Evolutionary conservation across 1,140 invertebrate species (phyloP).

Genomic region (Galleria mellonella): DNA sequence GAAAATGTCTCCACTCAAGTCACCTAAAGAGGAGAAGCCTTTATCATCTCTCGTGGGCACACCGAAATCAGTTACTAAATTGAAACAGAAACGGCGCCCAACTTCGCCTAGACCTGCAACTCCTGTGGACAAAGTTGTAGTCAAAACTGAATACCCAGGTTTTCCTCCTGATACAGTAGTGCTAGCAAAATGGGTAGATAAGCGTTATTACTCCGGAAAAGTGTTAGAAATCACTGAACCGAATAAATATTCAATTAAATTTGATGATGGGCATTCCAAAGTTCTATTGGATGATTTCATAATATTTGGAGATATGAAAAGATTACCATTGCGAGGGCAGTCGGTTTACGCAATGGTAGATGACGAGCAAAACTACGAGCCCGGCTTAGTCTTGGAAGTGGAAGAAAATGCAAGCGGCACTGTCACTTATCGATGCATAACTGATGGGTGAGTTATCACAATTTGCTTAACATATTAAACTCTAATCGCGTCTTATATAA

Average conservation of each 20-base stretch:
- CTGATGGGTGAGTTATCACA: constrained; percentile 64
- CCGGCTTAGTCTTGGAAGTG: constrained; percentile 56
- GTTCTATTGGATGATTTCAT: constrained; percentile 76
- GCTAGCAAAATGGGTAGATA: constrained; percentile 79
- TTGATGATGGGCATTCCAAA: constrained; percentile 77
- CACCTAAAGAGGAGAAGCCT: constrained; percentile 56
- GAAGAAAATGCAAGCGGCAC: constrained; percentile 60
- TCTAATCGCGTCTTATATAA: no score
- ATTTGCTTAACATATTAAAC: no score
- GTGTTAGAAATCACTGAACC: constrained; percentile 71
- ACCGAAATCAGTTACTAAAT: constrained; percentile 55
- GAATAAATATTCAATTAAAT: constrained; percentile 77
- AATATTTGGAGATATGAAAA: constrained; percentile 69
- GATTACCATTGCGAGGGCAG: constrained; percentile 65
- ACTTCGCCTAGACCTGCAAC: constrained; percentile 55
- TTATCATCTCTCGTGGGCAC: constrained; percentile 41
- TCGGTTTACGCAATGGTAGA: constrained; percentile 69
- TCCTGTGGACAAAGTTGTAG: constrained; percentile 46
- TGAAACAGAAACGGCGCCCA: constrained; percentile 56
- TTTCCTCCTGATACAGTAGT: constrained; percentile 70
- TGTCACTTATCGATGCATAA: constrained; percentile 65
- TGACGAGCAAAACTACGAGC: constrained; percentile 68
- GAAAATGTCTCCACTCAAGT: constrained; percentile 38
- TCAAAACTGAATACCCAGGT: constrained; percentile 54
- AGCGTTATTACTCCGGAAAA: constrained; percentile 77